Base-by-base conservation (phyloP, 2,888 invertebrate species). In the Macaria liturata region DNA sequence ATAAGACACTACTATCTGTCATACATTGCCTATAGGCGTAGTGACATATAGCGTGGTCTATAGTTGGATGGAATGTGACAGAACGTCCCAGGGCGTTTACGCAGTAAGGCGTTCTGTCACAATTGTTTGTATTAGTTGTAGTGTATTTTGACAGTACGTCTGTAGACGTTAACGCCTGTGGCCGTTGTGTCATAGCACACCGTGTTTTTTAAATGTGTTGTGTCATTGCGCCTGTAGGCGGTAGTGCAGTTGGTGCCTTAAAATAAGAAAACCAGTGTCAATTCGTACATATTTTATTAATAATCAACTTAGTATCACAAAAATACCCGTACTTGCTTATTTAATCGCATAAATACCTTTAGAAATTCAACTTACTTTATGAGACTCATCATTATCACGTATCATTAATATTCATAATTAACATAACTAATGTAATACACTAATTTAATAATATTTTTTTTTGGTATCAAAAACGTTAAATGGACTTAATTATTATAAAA, bases 211-310 rank as follows among this genome's bases (percentile, higher is more conserved):
- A 30, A 45, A 45, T 45, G 45, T 45, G 45, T 30, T 45, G 45
- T 45, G 45, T 45, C 45, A 31, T 31, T 45, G 45, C 45, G 31
- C 9, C 31, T 45, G 30, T 45, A 45, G 45, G 31, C 45, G 45
- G 4, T 45, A 30, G 45, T 45, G 45, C 31, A 45, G 45, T 45
- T 45, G 30, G 30, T 45, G 45, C 30, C 31, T 45, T 45, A 45
- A 45, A 45, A 45, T 45, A 45, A 45, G 45, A 45, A 45, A 45
- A 62, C 30, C 45, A 45, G 5, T 45, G 31, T 45, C 30, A 30
- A 45, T 44, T 44, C 20, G 9, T 44, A 44, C 20, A 7, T 59
- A 32, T 40, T n/a, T 59, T 49, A 59, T 40, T 46, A 46, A 50
- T 48, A 58, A 58, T 48, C 55, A 45, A 45, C 45, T 31, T 45